A percentile compares a stretch with the other conserved stretches of the same genome.
These are phyloP conservation scores for Tuta absoluta DNA, from an alignment of 2,888 invertebrate genomes.

Conservation along the genomic window DNA sequence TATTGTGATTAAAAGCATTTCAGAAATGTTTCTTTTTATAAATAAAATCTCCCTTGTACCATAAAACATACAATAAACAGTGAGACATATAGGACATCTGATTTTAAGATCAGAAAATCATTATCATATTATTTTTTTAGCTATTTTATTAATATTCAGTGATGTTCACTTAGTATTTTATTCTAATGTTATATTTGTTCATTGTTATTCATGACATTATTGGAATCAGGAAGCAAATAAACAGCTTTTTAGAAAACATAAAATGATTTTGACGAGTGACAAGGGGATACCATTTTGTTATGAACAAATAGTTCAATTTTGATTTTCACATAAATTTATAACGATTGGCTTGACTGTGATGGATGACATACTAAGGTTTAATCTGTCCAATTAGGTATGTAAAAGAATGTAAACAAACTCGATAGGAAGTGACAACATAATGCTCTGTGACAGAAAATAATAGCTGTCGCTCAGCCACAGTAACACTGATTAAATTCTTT, in stretches of 20 bases:
- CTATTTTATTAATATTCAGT: neutral
- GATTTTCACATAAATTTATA: no score
- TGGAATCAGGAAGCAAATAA: neutral
- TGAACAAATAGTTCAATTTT: neutral
- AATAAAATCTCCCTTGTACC: constrained; percentile 74
- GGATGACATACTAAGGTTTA: no score
- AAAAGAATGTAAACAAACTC: no score
- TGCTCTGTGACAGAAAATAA: no score
- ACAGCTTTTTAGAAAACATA: neutral
- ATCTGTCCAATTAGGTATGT: no score
- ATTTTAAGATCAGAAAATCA: constrained; percentile 1
- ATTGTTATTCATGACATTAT: neutral
- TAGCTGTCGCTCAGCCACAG: no score
- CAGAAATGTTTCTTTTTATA: constrained; percentile 58
- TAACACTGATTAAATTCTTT: no score
- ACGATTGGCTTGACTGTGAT: no score
- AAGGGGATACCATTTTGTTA: neutral
- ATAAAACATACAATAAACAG: constrained; percentile 38
- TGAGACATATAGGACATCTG: neutral
- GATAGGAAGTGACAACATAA: no score
- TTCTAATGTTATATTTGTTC: constrained; percentile 29
- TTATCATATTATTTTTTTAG: neutral
- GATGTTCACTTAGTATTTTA: neutral
- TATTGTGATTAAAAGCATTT: constrained; percentile 72
- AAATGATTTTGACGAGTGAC: neutral